phyloP scores from a whole-genome alignment of 2,113 vertebrate species.

The Vireo altiloquus region DNA sequence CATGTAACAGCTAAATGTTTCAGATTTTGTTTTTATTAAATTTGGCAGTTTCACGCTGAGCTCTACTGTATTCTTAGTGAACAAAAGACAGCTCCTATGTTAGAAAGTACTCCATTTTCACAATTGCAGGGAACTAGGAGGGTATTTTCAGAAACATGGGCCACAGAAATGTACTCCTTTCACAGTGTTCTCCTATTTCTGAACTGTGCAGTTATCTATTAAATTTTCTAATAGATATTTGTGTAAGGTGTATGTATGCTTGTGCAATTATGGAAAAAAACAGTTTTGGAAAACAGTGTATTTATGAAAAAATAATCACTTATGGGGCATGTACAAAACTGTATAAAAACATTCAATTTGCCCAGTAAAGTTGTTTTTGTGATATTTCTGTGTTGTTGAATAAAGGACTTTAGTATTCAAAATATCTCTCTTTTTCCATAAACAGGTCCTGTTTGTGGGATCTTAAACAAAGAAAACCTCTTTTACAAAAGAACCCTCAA shows the following conservation, averaged over 20 bases:
- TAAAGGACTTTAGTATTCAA: conserved; percentile 88
- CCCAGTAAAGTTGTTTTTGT: conserved; percentile 87
- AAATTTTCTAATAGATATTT: conserved; percentile 85
- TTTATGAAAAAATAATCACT: conserved; percentile 82
- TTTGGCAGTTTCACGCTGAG: conserved; percentile 82
- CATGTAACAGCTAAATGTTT: conserved; percentile 80
- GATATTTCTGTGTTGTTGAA: conserved; percentile 88
- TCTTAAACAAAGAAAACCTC: conserved; percentile 52
- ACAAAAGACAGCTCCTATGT: conserved; percentile 74
- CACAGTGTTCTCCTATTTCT: conserved; percentile 79
- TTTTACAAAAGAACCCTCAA: conserved; percentile 27
- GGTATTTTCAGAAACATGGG: conserved; percentile 68
- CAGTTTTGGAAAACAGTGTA: conserved; percentile 85
- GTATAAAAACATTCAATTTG: conserved; percentile 82
- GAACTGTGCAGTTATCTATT: conserved; percentile 83
- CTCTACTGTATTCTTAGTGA: conserved; percentile 74
- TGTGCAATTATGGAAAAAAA: conserved; percentile 82
- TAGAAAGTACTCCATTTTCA: conserved; percentile 72
- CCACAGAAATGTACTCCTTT: conserved; percentile 76
- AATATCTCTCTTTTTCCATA: conserved; percentile 79
- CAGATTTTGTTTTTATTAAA: conserved; percentile 81
- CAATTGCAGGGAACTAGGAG: conserved; percentile 66
- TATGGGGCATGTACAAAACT: conserved; percentile 86
- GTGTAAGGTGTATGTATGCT: conserved; percentile 87
- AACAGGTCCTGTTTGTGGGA: conserved; percentile 71